These are phyloP conservation scores for Lymantria monacha DNA, from an alignment of 2,888 invertebrate species.

Conservation along the genomic window DNA sequence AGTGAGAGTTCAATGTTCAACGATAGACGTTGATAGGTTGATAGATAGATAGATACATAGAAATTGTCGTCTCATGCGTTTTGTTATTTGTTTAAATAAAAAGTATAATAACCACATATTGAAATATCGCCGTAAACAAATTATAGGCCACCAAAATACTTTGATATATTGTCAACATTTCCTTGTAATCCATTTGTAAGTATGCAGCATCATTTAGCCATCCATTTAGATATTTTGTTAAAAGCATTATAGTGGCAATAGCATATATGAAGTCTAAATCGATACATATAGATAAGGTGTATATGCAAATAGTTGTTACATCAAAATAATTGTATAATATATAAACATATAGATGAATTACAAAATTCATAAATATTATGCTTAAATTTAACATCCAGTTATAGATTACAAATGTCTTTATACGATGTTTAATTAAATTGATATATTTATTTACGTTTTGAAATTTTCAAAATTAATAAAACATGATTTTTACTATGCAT, in stretches of 20 bases:
- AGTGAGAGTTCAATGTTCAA: too few species aligned
- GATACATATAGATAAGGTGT: not conserved
- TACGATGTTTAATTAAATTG: not conserved
- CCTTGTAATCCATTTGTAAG: too few species aligned
- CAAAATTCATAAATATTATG: not conserved
- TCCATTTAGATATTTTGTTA: too few species aligned
- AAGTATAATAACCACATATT: too few species aligned
- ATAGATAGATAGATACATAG: too few species aligned
- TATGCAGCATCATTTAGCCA: too few species aligned
- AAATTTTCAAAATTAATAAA: conserved; percentile 1
- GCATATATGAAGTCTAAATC: conserved; percentile 11
- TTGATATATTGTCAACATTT: too few species aligned
- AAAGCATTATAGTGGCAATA: conserved; percentile 5
- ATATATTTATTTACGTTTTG: not conserved
- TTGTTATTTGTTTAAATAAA: too few species aligned
- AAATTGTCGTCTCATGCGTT: too few species aligned
- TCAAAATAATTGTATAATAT: not conserved
- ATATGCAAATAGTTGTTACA: not conserved
- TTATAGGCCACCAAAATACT: too few species aligned
- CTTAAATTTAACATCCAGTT: conserved; percentile 4
- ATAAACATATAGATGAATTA: not conserved
- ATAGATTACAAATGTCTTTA: not conserved
- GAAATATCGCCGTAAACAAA: too few species aligned
- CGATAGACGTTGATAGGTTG: too few species aligned
- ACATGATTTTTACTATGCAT: conserved; percentile 2